These are phyloP conservation scores for Potorous gilbertii DNA, from an alignment of 2,797 vertebrate species.

Conservation along the genomic window DNA sequence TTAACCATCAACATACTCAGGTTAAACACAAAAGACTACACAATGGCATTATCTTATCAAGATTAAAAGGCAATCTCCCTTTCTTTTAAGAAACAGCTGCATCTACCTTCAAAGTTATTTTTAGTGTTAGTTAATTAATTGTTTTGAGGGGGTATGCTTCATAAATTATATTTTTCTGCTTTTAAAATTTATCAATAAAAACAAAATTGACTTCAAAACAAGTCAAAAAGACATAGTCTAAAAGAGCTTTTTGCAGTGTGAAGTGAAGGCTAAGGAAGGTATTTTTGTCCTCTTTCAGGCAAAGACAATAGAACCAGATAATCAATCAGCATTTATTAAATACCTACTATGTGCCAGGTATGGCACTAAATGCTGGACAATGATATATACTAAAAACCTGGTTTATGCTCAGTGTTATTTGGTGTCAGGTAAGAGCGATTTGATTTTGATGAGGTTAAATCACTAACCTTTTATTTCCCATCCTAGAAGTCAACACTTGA, in stretches of 20 bases:
- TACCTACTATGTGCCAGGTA: not conserved
- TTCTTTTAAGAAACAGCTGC: not conserved
- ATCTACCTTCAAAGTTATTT: not conserved
- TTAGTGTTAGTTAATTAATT: not conserved
- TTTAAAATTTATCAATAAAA: not conserved
- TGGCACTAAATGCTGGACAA: not conserved
- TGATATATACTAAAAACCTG: not conserved
- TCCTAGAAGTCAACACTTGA: not conserved
- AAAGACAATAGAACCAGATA: slow-evolving; percentile 8
- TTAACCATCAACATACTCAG: not conserved
- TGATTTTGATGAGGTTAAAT: slow-evolving; percentile 53
- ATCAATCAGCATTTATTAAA: slow-evolving; percentile 49
- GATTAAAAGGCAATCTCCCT: not conserved
- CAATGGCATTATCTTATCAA: not conserved
- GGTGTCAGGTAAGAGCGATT: not conserved
- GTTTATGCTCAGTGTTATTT: not conserved
- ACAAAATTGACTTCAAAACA: not conserved
- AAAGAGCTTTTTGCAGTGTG: not conserved
- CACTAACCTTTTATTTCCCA: slow-evolving; percentile 35
- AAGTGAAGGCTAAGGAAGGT: not conserved
- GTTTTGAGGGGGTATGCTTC: not conserved
- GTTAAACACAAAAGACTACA: not conserved
- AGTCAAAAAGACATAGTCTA: not conserved
- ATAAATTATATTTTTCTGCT: not conserved
- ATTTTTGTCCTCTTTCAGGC: not conserved